Percentiles rank a stretch among this genome's conserved stretches.
These are phyloP conservation scores for Diorhabda sublineata DNA, from an alignment of 1,140 invertebrate species.

Conservation along the genomic window DNA sequence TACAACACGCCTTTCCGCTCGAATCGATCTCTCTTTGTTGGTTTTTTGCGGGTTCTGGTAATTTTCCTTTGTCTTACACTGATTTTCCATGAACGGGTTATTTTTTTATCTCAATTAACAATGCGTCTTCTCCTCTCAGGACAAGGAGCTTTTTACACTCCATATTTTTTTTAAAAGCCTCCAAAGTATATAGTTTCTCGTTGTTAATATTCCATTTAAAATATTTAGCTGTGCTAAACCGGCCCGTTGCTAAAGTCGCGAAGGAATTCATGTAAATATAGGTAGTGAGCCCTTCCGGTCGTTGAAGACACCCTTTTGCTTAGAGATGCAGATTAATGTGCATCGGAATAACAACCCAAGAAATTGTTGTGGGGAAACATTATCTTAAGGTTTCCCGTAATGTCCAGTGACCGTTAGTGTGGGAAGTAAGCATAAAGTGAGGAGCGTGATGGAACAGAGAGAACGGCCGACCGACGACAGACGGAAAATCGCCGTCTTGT, in stretches of 20 bases:
- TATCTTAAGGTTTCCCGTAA: slow-evolving; percentile 15
- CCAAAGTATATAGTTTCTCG: too few relatives aligned
- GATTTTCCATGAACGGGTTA: too few relatives aligned
- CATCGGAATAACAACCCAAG: slow-evolving; percentile 43
- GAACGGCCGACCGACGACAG: background rate
- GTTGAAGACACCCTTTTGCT: slow-evolving; percentile 27
- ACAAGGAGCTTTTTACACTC: too few relatives aligned
- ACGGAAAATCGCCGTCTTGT: slow-evolving; percentile 16
- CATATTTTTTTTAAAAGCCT: too few relatives aligned
- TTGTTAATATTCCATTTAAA: too few relatives aligned
- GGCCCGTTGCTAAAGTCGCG: background rate
- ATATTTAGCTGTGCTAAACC: background rate
- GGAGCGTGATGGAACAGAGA: background rate
- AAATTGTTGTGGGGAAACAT: slow-evolving; percentile 36
- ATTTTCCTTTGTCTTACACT: too few relatives aligned
- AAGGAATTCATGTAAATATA: slow-evolving; percentile 4
- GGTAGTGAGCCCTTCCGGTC: slow-evolving; percentile 7
- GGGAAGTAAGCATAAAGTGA: background rate
- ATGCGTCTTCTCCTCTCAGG: too few relatives aligned
- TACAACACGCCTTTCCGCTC: too few relatives aligned
- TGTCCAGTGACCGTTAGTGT: slow-evolving; percentile 14
- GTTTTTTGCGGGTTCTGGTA: too few relatives aligned
- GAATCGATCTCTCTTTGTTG: too few relatives aligned
- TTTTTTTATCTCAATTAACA: too few relatives aligned
- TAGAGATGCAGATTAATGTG: slow-evolving; percentile 47